Conservation (phyloP, 2,888 invertebrate species). For the Lasioglossum zephyrum region DNA sequence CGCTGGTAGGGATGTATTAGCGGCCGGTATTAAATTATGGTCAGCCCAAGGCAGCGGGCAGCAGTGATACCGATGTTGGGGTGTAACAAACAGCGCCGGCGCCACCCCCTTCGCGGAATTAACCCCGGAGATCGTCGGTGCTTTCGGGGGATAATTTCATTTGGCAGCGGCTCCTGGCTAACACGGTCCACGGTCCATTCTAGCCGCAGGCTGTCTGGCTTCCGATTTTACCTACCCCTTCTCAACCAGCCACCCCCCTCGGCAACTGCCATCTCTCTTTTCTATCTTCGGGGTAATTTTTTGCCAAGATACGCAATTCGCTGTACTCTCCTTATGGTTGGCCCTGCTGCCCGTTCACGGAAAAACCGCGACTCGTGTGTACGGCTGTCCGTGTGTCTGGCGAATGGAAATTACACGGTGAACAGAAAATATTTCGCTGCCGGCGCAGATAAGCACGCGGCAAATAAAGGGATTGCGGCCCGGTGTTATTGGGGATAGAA, state of each 20-base stretch:
- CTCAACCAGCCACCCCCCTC: neutral
- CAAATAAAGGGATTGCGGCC: constrained; percentile 18
- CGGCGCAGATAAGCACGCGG: constrained; percentile 2
- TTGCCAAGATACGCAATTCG: constrained; percentile 59
- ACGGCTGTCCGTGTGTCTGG: neutral
- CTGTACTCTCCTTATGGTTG: constrained; percentile 23
- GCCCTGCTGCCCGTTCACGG: constrained; percentile 15
- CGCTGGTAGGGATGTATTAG: constrained; percentile 77
- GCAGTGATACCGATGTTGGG: constrained; percentile 73
- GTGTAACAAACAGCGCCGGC: constrained; percentile 71
- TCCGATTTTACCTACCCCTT: constrained; percentile 50
- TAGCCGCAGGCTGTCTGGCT: constrained; percentile 60
- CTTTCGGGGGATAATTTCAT: constrained; percentile 80
- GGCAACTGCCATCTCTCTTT: constrained; percentile 17
- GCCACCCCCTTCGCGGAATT: constrained; percentile 71
- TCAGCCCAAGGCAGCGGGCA: constrained; percentile 75
- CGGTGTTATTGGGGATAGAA: constrained; percentile 7
- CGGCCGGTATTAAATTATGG: constrained; percentile 81
- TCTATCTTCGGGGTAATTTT: constrained; percentile 59
- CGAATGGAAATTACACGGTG: constrained; percentile 34
- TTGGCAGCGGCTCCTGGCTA: constrained; percentile 74
- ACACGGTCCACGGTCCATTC: constrained; percentile 56
- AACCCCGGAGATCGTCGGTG: constrained; percentile 76
- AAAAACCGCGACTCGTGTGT: constrained; percentile 26
- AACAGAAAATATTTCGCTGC: constrained; percentile 27